Percentiles rank a stretch among this genome's conserved stretches.
Evolutionary conservation across 1,140 invertebrate genomes (phyloP).

Genomic region (Drosophila gunungcola): DNA sequence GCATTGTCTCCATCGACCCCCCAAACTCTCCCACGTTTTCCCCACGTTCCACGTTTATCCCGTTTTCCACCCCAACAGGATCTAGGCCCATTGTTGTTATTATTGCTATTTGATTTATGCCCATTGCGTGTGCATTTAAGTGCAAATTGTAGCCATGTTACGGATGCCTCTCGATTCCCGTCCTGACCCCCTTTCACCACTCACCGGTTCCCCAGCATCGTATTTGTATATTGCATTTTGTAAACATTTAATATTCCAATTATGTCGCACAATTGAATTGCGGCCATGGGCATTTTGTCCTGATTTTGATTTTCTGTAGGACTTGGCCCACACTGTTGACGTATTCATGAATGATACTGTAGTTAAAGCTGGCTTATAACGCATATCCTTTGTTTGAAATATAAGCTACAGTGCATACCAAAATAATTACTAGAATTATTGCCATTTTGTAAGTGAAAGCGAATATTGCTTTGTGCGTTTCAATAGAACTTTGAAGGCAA

Average conservation of each 20-base stretch:
- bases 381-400: not conserved
- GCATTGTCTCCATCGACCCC: constrained; percentile 34
- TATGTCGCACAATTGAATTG: constrained; percentile 78
- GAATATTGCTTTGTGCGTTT: not conserved
- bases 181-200: too few species aligned
- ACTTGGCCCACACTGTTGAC: constrained; percentile 1
- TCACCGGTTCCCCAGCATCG: constrained; percentile 6
- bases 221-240: constrained; percentile 77
- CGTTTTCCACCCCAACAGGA: not conserved
- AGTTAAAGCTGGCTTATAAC: not conserved
- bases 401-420: not conserved
- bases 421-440: constrained; percentile 2
- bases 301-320: constrained; percentile 30
- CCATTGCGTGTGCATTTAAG: constrained; percentile 73
- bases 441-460: not conserved
- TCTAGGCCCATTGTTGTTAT: constrained; percentile 30
- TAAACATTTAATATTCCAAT: constrained; percentile 83
- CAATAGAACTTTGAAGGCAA: not conserved
- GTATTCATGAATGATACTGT: constrained; percentile 7
- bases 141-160: constrained; percentile 71
- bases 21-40: constrained; percentile 10
- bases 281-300: constrained; percentile 52
- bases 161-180: constrained; percentile 4
- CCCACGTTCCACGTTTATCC: not conserved
- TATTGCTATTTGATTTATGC: constrained; percentile 75